Evolutionary conservation across 53 echinoderm and acorn worm genomes (phyloP).

Genomic region (Paracentrotus lividus): DNA sequence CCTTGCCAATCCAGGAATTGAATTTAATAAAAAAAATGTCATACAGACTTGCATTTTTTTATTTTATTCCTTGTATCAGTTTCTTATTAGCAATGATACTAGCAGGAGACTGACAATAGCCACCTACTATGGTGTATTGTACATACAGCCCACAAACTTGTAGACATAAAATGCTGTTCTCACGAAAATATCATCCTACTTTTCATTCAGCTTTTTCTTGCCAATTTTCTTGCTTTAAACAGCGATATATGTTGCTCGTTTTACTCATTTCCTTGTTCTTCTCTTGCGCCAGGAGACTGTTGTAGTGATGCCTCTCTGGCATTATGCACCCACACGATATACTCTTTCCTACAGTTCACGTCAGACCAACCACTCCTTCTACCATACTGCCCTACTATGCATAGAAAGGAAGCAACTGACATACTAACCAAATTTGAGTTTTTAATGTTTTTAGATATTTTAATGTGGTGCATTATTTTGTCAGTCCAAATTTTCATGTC

Average conservation of each 20-base stretch:
- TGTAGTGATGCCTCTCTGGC: slow-evolving; percentile 26
- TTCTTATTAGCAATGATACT: not conserved
- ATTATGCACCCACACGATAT: slow-evolving; percentile 62
- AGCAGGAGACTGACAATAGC: not conserved
- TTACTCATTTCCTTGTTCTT: not conserved
- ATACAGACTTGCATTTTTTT: no score
- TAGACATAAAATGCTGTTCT: not conserved
- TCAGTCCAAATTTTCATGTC: no score
- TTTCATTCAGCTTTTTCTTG: not conserved
- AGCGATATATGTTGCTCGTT: slow-evolving; percentile 17
- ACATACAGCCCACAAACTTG: not conserved
- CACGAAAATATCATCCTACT: not conserved
- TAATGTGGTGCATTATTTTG: no score
- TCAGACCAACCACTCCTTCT: not conserved
- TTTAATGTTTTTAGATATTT: no score
- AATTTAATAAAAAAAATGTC: no score
- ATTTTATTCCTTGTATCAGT: not conserved
- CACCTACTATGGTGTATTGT: no score
- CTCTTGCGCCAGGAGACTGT: not conserved
- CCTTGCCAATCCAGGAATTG: no score
- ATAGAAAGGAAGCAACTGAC: no score
- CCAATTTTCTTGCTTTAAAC: slow-evolving; percentile 40
- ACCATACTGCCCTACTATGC: no score
- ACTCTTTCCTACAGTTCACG: not conserved
- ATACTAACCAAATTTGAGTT: no score